phyloP scores from a whole-genome alignment of 30 jellyfish, hydroid and myxozoan genomes.

The Hydractinia echinata region DNA sequence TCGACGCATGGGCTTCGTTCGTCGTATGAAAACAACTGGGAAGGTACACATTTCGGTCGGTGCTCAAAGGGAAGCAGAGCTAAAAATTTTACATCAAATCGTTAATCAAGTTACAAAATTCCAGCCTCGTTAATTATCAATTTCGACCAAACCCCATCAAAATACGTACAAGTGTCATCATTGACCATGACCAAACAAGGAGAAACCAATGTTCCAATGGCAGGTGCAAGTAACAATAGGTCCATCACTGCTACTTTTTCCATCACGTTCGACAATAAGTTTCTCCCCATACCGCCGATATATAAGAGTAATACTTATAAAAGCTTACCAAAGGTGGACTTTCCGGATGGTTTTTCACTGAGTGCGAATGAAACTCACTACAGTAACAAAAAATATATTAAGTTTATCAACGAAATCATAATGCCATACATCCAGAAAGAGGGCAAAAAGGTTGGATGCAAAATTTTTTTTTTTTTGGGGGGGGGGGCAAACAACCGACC shows the following conservation, averaged over 20 bases:
- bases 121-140: not conserved
- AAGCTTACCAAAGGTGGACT: no score
- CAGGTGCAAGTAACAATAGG: no score
- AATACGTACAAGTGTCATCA: constrained; percentile 12
- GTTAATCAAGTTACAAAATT: constrained; percentile 15
- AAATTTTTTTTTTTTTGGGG: not conserved
- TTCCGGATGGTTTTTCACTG: no score
- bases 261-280: no score
- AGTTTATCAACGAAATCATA: constrained; percentile 11
- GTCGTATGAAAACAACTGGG: constrained; percentile 30
- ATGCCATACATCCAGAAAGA: not conserved
- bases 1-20: constrained; percentile 21
- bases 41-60: constrained; percentile 17
- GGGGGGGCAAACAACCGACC: constrained; percentile 8
- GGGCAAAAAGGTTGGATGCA: not conserved
- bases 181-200: not conserved
- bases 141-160: constrained; percentile 28
- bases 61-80: constrained; percentile 30
- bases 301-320: no score
- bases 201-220: no score
- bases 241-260: no score
- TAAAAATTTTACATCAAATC: no score
- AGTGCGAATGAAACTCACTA: no score
- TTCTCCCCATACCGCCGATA: no score
- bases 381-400: no score